A percentile compares a stretch with the other conserved stretches of the same genome.
These are phyloP conservation scores for Leucoraja erinaceus DNA, from an alignment of 2,113 vertebrate species.

Conservation along the genomic window DNA sequence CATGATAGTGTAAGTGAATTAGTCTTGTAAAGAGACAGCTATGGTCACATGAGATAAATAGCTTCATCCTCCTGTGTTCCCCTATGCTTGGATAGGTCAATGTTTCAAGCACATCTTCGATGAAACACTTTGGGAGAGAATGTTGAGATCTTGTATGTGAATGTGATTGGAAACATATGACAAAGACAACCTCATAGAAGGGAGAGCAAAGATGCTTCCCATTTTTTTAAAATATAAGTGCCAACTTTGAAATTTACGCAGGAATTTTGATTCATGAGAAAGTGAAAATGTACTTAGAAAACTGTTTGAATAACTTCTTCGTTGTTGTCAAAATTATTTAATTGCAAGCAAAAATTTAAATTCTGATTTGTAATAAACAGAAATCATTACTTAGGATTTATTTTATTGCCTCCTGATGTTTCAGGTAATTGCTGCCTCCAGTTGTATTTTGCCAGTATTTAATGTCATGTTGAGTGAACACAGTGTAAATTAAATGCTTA, in stretches of 20 bases:
- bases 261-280: not conserved
- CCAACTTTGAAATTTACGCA: not conserved
- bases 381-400: not conserved
- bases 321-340: not conserved
- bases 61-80: not conserved
- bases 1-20: not conserved
- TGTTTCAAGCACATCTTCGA: not conserved
- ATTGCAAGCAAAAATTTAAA: not conserved
- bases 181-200: too few relatives aligned
- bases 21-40: not conserved
- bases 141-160: too few relatives aligned
- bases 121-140: not conserved
- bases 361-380: slow-evolving; percentile 11
- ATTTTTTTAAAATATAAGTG: slow-evolving; percentile 7
- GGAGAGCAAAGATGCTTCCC: too few relatives aligned
- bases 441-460: not conserved
- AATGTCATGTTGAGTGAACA: not conserved
- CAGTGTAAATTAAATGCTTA: slow-evolving; percentile 14
- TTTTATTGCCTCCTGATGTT: slow-evolving; percentile 3
- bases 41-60: not conserved
- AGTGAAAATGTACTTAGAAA: slow-evolving; percentile 1
- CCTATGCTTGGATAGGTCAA: not conserved
- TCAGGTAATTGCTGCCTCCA: not conserved
- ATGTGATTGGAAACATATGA: not conserved
- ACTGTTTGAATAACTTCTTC: not conserved